Evolutionary conservation across 1,140 invertebrate genomes (phyloP).

Genomic region (Doryteuthis pealeii): DNA sequence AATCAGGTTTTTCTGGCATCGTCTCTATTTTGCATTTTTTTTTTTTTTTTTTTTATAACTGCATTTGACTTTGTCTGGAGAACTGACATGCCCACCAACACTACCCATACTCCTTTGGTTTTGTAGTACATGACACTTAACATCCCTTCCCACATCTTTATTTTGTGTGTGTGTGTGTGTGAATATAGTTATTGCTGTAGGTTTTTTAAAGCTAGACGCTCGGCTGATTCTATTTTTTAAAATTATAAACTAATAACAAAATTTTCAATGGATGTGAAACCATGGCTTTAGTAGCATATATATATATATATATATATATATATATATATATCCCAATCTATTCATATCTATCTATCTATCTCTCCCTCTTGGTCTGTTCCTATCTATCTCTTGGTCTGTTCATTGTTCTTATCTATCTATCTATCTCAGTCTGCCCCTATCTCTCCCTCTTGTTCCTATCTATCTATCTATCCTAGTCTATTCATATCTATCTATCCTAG

Average conservation of each 20-base stretch:
- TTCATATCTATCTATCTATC: not conserved
- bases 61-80: not conserved
- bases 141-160: too few species aligned
- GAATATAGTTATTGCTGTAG: constrained; percentile 10
- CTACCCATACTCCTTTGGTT: too few species aligned
- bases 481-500: not conserved
- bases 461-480: not conserved
- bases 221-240: constrained; percentile 14
- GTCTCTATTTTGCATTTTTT: too few species aligned
- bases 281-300: too few species aligned
- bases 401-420: not conserved
- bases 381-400: not conserved
- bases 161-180: constrained; percentile 6
- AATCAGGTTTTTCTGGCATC: too few species aligned
- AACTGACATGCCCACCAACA: too few species aligned
- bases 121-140: too few species aligned
- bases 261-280: too few species aligned
- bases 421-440: not conserved
- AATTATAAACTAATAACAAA: too few species aligned
- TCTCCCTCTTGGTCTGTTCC: not conserved
- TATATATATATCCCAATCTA: not conserved
- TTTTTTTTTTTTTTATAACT: not conserved
- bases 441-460: not conserved
- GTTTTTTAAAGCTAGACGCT: constrained; percentile 8
- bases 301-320: not conserved